Conservation (phyloP, 1,140 invertebrate genomes). For the Paralvinella palmiformis region DNA sequence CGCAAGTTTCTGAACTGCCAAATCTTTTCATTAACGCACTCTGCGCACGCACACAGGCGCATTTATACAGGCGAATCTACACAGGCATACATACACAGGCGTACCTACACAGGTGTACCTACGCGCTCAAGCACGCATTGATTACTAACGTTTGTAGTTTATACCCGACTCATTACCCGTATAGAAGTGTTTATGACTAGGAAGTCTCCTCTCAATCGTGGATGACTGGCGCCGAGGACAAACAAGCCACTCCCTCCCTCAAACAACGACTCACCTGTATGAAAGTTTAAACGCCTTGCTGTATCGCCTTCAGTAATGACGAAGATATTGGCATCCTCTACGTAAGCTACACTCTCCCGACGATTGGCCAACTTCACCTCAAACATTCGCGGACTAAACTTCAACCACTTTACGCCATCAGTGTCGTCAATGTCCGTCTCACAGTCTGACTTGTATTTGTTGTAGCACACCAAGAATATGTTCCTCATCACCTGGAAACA, state of each 20-base stretch:
- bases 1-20: too few species aligned
- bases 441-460: slow-evolving; percentile 35
- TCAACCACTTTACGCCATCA: slow-evolving; percentile 34
- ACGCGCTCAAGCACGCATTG: not conserved
- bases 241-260: not conserved
- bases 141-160: not conserved
- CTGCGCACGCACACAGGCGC: too few species aligned
- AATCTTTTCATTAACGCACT: too few species aligned
- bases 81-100: not conserved
- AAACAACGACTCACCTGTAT: slow-evolving; percentile 31
- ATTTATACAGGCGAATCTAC: too few species aligned
- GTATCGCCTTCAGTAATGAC: slow-evolving; percentile 41
- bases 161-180: not conserved
- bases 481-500: slow-evolving; percentile 45
- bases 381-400: slow-evolving; percentile 41
- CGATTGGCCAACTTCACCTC: slow-evolving; percentile 40
- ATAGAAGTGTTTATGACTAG: not conserved
- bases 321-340: slow-evolving; percentile 38
- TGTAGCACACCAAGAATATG: slow-evolving; percentile 45
- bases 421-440: slow-evolving; percentile 33
- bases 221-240: not conserved
- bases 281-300: slow-evolving; percentile 36
- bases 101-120: not conserved
- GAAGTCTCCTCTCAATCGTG: not conserved
- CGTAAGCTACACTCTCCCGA: slow-evolving; percentile 38